Evolutionary conservation across 2,797 vertebrate genomes (phyloP).

Genomic region (Melanotaenia boesemani): DNA sequence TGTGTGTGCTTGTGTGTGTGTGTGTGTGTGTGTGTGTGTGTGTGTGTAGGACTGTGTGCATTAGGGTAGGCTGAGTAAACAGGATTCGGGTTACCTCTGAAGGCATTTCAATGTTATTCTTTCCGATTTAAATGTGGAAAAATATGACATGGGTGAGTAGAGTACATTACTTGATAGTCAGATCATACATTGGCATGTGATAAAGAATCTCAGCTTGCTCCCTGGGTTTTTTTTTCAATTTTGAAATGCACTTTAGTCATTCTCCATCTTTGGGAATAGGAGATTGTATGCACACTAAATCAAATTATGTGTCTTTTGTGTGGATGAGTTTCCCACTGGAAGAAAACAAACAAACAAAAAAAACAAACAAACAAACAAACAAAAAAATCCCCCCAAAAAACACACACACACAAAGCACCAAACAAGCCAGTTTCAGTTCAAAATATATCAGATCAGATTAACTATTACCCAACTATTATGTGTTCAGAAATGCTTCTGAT

Average conservation of each 20-base stretch:
- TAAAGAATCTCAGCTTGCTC: conserved; percentile 24
- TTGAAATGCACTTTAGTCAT: conserved; percentile 44
- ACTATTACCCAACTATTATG: neutral
- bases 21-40: conserved; percentile 33
- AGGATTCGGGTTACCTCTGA: conserved; percentile 62
- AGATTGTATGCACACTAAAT: conserved; percentile 12
- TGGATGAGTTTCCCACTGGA: neutral
- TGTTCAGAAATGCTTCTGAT: neutral
- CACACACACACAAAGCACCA: neutral
- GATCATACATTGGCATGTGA: conserved; percentile 38
- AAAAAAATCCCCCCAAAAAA: too few relatives aligned
- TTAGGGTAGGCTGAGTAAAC: conserved; percentile 68
- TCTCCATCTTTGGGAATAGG: conserved; percentile 19
- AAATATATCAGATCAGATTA: neutral
- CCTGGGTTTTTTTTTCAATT: neutral
- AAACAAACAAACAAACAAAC: too few relatives aligned
- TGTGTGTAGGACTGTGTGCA: conserved; percentile 57
- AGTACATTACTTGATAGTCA: conserved; percentile 46
- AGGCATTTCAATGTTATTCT: conserved; percentile 57
- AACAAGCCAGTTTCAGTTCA: neutral
- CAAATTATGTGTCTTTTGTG: neutral
- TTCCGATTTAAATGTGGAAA: conserved; percentile 67
- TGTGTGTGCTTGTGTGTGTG: conserved; percentile 15
- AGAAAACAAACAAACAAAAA: neutral
- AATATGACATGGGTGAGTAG: conserved; percentile 43